These are phyloP conservation scores for Junco hyemalis DNA, from an alignment of 2,113 vertebrate species.

Conservation along the genomic window DNA sequence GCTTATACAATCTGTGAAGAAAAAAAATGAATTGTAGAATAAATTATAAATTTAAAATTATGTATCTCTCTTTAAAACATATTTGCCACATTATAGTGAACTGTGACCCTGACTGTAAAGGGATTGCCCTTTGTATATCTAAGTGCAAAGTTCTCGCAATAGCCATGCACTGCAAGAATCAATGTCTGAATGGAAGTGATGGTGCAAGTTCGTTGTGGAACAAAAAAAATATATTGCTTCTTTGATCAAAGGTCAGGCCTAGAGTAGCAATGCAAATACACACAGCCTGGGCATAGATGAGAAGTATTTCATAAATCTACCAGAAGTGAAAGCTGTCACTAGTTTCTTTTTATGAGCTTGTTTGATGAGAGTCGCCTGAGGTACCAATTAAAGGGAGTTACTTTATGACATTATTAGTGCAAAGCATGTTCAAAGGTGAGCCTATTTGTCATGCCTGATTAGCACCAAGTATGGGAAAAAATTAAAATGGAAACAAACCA, in stretches of 20 bases:
- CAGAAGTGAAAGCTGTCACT: conserved; percentile 55
- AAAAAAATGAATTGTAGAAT: not conserved
- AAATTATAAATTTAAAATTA: not conserved
- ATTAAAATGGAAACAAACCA: conserved; percentile 55
- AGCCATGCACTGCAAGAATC: not conserved
- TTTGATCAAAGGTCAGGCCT: conserved; percentile 25
- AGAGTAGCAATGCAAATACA: conserved; percentile 2
- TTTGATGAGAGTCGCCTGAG: conserved; percentile 69
- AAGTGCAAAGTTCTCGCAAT: not conserved
- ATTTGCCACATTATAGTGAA: not conserved
- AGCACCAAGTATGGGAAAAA: conserved; percentile 60
- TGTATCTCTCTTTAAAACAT: not conserved
- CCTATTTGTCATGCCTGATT: conserved; percentile 74
- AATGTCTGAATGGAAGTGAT: not conserved
- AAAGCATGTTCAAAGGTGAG: conserved; percentile 68
- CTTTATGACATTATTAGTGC: conserved; percentile 69
- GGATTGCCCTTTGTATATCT: conserved; percentile 7
- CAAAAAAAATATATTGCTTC: conserved; percentile 26
- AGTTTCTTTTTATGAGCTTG: conserved; percentile 67
- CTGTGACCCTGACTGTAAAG: not conserved
- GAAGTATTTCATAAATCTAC: conserved; percentile 35
- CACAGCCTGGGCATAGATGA: not conserved
- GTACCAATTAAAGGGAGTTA: conserved; percentile 70
- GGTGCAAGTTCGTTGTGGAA: not conserved
- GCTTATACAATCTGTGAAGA: not conserved